A percentile compares a stretch with the other conserved stretches of the same genome.
Evolutionary conservation across 2,113 vertebrate genomes (phyloP).

Genomic region (Lasiurus borealis): DNA sequence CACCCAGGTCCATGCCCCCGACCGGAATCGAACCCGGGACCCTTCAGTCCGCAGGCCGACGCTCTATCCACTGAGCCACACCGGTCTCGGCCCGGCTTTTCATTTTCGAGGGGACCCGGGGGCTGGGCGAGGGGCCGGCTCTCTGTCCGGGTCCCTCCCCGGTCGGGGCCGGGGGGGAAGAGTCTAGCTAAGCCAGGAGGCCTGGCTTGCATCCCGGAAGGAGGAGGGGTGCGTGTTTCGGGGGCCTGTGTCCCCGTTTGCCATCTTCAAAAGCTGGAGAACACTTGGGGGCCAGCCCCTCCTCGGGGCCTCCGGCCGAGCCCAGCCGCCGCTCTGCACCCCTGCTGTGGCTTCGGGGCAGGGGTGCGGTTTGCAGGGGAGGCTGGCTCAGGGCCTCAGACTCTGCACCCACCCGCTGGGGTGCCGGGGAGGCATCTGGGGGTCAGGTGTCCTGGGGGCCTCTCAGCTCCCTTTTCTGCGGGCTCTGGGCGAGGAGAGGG

Average conservation of each 20-base stretch:
- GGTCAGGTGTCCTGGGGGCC: background rate
- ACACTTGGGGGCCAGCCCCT: background rate
- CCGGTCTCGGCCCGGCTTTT: background rate
- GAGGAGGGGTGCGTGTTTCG: background rate
- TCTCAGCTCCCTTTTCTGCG: background rate
- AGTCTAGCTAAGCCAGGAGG: background rate
- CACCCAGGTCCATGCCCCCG: too few relatives aligned
- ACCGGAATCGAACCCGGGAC: too few relatives aligned
- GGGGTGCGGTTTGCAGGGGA: background rate
- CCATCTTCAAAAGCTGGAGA: background rate
- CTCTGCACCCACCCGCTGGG: background rate
- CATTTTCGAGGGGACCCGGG: background rate
- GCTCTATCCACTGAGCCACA: too few relatives aligned
- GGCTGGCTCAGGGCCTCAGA: background rate
- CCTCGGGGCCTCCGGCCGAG: rapidly evolving
- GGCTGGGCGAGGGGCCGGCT: background rate
- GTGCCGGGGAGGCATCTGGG: background rate
- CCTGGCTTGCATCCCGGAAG: background rate
- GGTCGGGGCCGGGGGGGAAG: background rate
- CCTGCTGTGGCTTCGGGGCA: rapidly evolving
- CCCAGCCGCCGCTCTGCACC: rapidly evolving
- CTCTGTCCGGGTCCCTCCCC: background rate
- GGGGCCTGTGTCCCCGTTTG: background rate
- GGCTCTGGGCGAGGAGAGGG: background rate
- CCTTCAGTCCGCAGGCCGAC: too few relatives aligned